Evolutionary conservation across 30 jellyfish, hydroid and myxozoan species (phyloP).

Genomic region (Aurelia sp.): DNA sequence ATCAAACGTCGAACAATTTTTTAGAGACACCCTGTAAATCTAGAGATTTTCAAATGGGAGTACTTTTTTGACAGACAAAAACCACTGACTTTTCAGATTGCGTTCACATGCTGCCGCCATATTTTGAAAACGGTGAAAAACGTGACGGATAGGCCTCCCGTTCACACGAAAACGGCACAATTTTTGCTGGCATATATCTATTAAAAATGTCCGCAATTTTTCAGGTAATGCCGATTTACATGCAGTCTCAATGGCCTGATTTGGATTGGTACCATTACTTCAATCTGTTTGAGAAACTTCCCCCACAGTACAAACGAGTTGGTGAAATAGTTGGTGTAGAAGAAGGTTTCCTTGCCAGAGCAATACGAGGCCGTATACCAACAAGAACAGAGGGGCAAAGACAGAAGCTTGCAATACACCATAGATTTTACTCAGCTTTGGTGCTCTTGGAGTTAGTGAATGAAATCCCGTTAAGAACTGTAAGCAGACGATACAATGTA

Average conservation of each 20-base stretch:
- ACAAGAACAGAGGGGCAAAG: slow-evolving; percentile 86
- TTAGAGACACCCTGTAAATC: no score
- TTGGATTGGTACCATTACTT: slow-evolving; percentile 90
- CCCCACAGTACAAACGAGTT: slow-evolving; percentile 86
- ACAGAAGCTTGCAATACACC: slow-evolving; percentile 89
- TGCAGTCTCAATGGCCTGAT: slow-evolving; percentile 96
- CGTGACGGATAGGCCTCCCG: no score
- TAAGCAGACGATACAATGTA: slow-evolving; percentile 82
- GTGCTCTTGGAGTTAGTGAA: slow-evolving; percentile 89
- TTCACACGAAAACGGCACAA: no score
- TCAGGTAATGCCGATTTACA: slow-evolving; percentile 92
- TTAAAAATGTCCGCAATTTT: no score
- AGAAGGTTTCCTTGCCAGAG: slow-evolving; percentile 87
- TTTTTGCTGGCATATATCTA: no score
- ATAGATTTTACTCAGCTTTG: slow-evolving; percentile 89
- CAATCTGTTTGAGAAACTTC: slow-evolving; percentile 79
- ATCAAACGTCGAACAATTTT: no score
- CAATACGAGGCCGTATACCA: slow-evolving; percentile 82
- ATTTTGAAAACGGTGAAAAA: no score
- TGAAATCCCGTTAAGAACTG: slow-evolving; percentile 87
- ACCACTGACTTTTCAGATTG: no score
- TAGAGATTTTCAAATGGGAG: no score
- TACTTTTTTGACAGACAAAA: no score
- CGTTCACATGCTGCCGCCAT: no score
- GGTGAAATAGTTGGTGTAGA: slow-evolving; percentile 95